Conservation (phyloP, 2,113 vertebrate genomes). For the Casuarius casuarius region DNA sequence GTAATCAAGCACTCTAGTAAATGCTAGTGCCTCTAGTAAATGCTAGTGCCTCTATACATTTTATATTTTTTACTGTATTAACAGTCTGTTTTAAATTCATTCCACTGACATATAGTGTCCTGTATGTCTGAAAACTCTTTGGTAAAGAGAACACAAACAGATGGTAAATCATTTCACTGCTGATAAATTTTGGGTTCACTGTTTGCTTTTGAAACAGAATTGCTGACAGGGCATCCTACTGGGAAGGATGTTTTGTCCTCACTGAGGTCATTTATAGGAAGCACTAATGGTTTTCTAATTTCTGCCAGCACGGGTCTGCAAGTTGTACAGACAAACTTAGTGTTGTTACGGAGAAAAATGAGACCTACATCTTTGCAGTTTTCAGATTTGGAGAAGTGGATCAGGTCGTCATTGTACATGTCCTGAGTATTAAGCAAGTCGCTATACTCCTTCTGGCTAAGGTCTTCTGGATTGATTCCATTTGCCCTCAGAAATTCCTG, state of each 20-base stretch:
- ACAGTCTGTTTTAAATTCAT: background rate
- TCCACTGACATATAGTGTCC: too few relatives aligned
- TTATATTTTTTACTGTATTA: background rate
- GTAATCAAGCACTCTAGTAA: too few relatives aligned
- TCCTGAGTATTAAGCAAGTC: slow-evolving; percentile 92
- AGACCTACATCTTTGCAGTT: slow-evolving; percentile 92
- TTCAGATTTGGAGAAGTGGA: slow-evolving; percentile 94
- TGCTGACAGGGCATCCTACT: background rate
- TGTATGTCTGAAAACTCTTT: too few relatives aligned
- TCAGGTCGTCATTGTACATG: slow-evolving; percentile 94
- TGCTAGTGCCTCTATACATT: background rate
- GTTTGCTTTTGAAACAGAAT: background rate
- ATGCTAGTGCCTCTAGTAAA: too few relatives aligned
- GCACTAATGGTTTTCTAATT: background rate
- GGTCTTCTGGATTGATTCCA: slow-evolving; percentile 90
- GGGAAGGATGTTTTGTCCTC: background rate
- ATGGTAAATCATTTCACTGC: background rate
- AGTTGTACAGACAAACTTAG: background rate
- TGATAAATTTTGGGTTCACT: background rate
- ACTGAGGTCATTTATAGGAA: background rate
- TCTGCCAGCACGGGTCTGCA: too few relatives aligned
- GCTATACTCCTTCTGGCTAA: slow-evolving; percentile 93
- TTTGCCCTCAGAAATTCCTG: slow-evolving; percentile 91
- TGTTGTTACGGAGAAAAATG: background rate
- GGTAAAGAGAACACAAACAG: background rate